These are phyloP conservation scores for Craniophora ligustri DNA, from an alignment of 2,888 invertebrate species.

Conservation along the genomic window DNA sequence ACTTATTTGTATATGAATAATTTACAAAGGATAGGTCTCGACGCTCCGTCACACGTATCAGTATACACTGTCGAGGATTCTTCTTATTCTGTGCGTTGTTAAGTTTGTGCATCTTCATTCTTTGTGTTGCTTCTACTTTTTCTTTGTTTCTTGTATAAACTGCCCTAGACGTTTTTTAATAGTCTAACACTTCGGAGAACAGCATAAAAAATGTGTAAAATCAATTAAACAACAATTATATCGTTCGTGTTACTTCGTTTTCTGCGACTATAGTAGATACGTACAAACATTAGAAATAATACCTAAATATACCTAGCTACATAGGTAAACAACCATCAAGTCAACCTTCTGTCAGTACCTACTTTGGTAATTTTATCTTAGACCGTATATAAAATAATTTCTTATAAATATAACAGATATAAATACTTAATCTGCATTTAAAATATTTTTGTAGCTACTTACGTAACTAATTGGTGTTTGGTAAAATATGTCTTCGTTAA, in stretches of 20 bases:
- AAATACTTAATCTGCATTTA: slow-evolving; percentile 55
- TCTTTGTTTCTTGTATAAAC: too few relatives aligned
- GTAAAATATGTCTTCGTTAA: slow-evolving; percentile 78
- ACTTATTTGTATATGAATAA: slow-evolving; percentile 1
- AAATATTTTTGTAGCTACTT: slow-evolving; percentile 75
- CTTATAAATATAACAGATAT: slow-evolving; percentile 37
- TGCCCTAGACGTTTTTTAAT: too few relatives aligned
- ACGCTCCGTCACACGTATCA: too few relatives aligned
- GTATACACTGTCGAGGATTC: too few relatives aligned
- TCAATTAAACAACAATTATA: too few relatives aligned
- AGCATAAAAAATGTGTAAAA: too few relatives aligned
- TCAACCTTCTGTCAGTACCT: slow-evolving; percentile 34
- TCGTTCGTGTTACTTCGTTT: slow-evolving; percentile 25
- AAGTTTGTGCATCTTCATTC: too few relatives aligned
- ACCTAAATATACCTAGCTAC: background rate
- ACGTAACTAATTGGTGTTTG: slow-evolving; percentile 84
- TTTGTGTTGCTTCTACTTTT: too few relatives aligned
- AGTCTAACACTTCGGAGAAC: too few relatives aligned
- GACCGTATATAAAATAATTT: slow-evolving; percentile 66
- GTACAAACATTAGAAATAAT: background rate
- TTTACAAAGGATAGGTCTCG: too few relatives aligned
- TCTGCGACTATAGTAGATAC: slow-evolving; percentile 2
- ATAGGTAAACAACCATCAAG: slow-evolving; percentile 7
- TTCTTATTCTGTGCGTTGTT: too few relatives aligned
- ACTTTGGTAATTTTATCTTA: slow-evolving; percentile 49